Percentiles rank a stretch among this genome's conserved stretches.
phyloP scores from a whole-genome alignment of 2,797 vertebrate species.

The Orientallactaga sibirica region DNA sequence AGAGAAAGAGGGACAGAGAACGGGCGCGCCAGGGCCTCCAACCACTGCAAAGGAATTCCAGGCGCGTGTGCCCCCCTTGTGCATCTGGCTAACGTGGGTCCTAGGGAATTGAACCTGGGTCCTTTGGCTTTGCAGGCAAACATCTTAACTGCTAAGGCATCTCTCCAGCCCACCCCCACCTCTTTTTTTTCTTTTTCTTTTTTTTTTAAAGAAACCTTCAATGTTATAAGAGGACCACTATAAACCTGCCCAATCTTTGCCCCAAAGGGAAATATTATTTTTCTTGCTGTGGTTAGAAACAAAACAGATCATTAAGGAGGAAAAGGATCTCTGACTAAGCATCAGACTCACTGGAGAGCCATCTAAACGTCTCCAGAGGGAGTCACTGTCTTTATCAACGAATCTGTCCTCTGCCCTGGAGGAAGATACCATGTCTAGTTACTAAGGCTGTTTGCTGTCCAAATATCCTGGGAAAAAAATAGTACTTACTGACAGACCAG shows the following conservation, averaged over 20 bases:
- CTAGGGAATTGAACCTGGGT: too few species aligned
- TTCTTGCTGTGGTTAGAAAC: conserved; percentile 34
- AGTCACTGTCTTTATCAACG: conserved; percentile 13
- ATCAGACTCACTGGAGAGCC: not conserved
- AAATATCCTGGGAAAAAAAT: not conserved
- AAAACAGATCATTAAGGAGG: conserved; percentile 34
- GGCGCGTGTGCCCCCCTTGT: too few species aligned
- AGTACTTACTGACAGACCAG: too few species aligned
- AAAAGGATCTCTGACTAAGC: not conserved
- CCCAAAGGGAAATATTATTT: not conserved
- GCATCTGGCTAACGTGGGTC: too few species aligned
- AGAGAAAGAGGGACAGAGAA: too few species aligned
- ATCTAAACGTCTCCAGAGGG: conserved; percentile 18
- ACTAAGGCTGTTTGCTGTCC: not conserved
- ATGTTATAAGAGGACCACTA: not conserved
- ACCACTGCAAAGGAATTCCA: too few species aligned
- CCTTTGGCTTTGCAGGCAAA: too few species aligned
- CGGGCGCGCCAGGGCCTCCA: too few species aligned
- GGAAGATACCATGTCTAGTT: not conserved
- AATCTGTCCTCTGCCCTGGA: not conserved
- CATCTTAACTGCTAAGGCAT: too few species aligned
- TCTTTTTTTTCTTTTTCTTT: too few species aligned
- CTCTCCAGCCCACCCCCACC: too few species aligned
- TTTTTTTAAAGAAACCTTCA: not conserved
- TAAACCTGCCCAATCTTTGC: not conserved